These are phyloP conservation scores for Lasioglossum villosulum DNA, from an alignment of 2,888 invertebrate species.

Conservation along the genomic window DNA sequence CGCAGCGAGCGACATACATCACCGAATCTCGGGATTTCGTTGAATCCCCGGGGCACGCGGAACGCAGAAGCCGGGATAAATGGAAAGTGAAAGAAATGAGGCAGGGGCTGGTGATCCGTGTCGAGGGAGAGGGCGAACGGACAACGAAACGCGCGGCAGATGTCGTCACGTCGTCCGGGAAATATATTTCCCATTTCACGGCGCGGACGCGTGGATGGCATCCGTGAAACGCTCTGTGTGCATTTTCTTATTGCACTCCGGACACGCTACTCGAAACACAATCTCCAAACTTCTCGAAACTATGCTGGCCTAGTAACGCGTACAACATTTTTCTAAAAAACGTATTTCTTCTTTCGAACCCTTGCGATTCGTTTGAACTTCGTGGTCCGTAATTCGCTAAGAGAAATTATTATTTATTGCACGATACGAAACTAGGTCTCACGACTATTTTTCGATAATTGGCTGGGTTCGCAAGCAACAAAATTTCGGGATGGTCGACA, in stretches of 20 bases:
- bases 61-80: conserved; percentile 4
- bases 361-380: too few relatives aligned
- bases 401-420: too few relatives aligned
- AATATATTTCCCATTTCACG: conserved; percentile 64
- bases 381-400: too few relatives aligned
- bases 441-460: not conserved
- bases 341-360: too few relatives aligned
- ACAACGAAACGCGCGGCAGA: conserved; percentile 52
- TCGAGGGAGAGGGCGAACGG: conserved; percentile 38
- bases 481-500: too few relatives aligned
- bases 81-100: conserved; percentile 55
- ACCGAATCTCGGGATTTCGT: conserved; percentile 66
- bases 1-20: conserved; percentile 54
- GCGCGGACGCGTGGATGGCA: conserved; percentile 42
- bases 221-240: conserved; percentile 18
- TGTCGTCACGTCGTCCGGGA: conserved; percentile 47
- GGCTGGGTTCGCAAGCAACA: not conserved
- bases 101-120: conserved; percentile 55
- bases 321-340: too few relatives aligned
- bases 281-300: not conserved
- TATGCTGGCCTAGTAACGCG: not conserved
- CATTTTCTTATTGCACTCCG: not conserved
- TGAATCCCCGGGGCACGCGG: conserved; percentile 27
- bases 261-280: not conserved
- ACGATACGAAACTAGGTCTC: not conserved